Evolutionary conservation across 2,113 vertebrate genomes (phyloP), one percentile per base, ranked within the genome.

Genomic region (Ramphastos sulfuratus): DNA sequence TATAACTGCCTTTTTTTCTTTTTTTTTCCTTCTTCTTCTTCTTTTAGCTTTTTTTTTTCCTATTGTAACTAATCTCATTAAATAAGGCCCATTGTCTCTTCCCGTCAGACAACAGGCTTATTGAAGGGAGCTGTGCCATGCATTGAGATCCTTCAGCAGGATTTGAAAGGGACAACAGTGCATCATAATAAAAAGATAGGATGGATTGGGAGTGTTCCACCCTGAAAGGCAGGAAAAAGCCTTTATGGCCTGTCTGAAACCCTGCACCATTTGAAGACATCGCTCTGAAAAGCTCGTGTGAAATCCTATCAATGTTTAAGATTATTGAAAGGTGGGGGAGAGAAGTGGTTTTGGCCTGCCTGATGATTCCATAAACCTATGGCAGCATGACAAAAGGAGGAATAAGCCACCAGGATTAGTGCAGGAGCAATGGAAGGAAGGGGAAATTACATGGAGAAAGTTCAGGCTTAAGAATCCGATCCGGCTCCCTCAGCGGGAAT

Each of bases 51-150:
- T 92, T 95, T 97, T 96, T 95, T 46, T 94, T 93, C 94, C 94
- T 96, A 96, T 97, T 97, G 93, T 97, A 97, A 97, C 94, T 97
- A 97, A 97, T 97, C 92, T 81, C 86, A 94, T 97, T 98, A 97
- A 97, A 98, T 95, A 96, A 97, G 86, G 67, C 58, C 52, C 82
- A 96, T 97, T 98, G 97, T 97, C 92, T 97, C 89, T 92, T 9
- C 65, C 37, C 7, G 75, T 55, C 64, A 96, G 70, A 98, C 96
- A 98, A 98, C 92, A 96, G 92, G 54, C 93, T 84, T 90, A 95
- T 98, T 98, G 96, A 98, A 74, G 65, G n/a, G 56, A 93, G 76
- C 86, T 89, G 55, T 90, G 87, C 91, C 50, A n/a, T 8, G 85
- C 73, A 69, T 58, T 73, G 82, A 92, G 90, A 93, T 82, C 82